Percentiles rank a stretch among this genome's conserved stretches.
These are phyloP conservation scores for Phalanger gymnotis DNA, from an alignment of 2,797 vertebrate species.

Conservation along the genomic window DNA sequence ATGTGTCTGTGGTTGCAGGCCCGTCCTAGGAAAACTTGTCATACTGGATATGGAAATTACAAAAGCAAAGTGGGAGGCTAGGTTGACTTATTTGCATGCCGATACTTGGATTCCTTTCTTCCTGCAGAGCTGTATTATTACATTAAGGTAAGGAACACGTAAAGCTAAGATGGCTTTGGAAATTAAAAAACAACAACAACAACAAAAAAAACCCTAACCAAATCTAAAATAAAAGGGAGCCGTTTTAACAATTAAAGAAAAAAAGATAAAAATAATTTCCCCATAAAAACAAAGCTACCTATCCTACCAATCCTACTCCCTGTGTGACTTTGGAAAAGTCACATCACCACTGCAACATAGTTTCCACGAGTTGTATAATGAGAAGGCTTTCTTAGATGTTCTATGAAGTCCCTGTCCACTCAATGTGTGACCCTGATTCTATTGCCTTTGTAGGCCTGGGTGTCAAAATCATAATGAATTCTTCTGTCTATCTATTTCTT, in stretches of 20 bases:
- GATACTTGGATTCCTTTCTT: constrained; percentile 80
- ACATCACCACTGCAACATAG: background rate
- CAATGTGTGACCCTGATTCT: background rate
- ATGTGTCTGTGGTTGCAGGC: constrained; percentile 82
- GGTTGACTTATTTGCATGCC: constrained; percentile 80
- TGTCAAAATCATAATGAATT: background rate
- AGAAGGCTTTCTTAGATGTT: background rate
- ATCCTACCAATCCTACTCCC: background rate
- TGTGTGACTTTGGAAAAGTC: background rate
- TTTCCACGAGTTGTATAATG: background rate
- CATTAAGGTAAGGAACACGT: constrained; percentile 57
- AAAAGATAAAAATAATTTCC: background rate
- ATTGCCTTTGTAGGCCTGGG: background rate
- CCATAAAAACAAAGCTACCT: constrained; percentile 3
- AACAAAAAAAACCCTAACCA: background rate
- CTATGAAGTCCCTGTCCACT: background rate
- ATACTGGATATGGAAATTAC: constrained; percentile 82
- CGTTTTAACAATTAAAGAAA: constrained; percentile 19
- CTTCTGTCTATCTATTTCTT: background rate
- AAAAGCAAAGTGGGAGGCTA: constrained; percentile 76
- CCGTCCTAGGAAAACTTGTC: constrained; percentile 81
- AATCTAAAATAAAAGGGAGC: constrained; percentile 1
- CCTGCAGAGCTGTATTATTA: constrained; percentile 65
- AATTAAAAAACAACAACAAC: too few relatives aligned
- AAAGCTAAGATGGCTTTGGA: constrained; percentile 40